Conservation (phyloP, 1,140 invertebrate species). For the Sycobia sp. region DNA sequence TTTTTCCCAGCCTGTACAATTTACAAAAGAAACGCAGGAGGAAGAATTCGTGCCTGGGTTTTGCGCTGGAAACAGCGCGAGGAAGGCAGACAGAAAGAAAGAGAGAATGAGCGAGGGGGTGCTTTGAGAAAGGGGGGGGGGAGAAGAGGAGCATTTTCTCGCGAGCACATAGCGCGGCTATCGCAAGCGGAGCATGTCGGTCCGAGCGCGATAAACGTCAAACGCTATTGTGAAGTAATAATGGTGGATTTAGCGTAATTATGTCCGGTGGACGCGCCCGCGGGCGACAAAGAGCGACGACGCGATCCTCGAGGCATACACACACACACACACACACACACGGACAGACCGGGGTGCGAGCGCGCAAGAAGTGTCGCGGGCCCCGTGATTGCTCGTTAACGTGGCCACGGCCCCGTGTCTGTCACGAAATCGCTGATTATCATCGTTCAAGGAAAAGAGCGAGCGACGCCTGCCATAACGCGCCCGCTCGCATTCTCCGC, state of each 20-base stretch:
- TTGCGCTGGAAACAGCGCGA: background rate
- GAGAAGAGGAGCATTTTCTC: background rate
- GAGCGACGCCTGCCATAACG: too few relatives aligned
- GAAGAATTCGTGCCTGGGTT: background rate
- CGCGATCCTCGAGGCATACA: too few relatives aligned
- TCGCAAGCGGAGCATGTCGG: slow-evolving; percentile 37
- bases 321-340: too few relatives aligned
- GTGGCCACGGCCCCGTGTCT: slow-evolving; percentile 62
- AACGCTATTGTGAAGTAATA: slow-evolving; percentile 45
- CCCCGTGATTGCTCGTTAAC: slow-evolving; percentile 61
- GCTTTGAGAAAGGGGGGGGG: background rate
- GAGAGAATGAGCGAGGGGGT: too few relatives aligned
- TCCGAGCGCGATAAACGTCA: slow-evolving; percentile 41
- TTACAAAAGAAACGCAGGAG: too few relatives aligned
- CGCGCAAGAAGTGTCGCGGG: slow-evolving; percentile 51
- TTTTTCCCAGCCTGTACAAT: slow-evolving; percentile 9
- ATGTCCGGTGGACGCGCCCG: slow-evolving; percentile 34
- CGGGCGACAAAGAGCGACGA: background rate
- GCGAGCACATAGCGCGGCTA: background rate
- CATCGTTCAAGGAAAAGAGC: slow-evolving; percentile 63
- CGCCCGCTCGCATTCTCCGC: too few relatives aligned
- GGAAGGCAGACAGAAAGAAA: too few relatives aligned
- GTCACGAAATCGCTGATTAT: slow-evolving; percentile 65
- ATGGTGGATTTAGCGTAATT: slow-evolving; percentile 44
- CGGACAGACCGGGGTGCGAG: slow-evolving; percentile 1